These are phyloP conservation scores for Rhinolophus ferrumequinum DNA, from an alignment of 2,113 vertebrate species.

Conservation along the genomic window DNA sequence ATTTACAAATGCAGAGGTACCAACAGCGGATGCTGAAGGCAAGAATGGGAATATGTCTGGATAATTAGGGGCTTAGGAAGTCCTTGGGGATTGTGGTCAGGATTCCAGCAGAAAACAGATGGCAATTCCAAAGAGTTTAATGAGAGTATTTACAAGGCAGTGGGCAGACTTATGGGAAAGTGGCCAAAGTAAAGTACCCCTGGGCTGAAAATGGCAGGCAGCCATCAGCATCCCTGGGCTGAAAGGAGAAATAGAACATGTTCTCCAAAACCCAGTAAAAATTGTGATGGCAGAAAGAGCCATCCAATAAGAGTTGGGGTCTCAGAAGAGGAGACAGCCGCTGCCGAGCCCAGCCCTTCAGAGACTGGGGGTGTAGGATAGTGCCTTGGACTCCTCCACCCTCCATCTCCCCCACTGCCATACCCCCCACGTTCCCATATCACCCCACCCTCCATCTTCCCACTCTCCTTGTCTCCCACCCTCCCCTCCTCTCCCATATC, in stretches of 20 bases:
- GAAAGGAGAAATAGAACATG: not conserved
- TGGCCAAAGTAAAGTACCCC: not conserved
- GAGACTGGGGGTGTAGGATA: not conserved
- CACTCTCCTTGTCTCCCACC: too few species aligned
- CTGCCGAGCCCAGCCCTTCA: not conserved
- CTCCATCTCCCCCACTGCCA: not conserved
- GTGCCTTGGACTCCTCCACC: accelerated
- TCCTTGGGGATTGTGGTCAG: not conserved
- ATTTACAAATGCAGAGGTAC: not conserved
- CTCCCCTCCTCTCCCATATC: not conserved
- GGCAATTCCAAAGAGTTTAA: not conserved
- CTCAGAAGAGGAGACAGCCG: not conserved
- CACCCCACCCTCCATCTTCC: not conserved
- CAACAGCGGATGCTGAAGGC: not conserved
- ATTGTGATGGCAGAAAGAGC: too few species aligned
- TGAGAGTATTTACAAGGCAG: not conserved
- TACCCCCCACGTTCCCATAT: too few species aligned
- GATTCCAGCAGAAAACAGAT: not conserved
- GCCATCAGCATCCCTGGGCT: not conserved
- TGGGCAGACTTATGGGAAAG: not conserved
- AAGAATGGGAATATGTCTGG: not conserved
- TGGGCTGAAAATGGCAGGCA: not conserved
- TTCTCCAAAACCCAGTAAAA: not conserved
- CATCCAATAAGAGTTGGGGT: accelerated
- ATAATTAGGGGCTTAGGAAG: not conserved